These are phyloP conservation scores for Orthosia incerta DNA, from an alignment of 2,888 invertebrate genomes.

Conservation along the genomic window DNA sequence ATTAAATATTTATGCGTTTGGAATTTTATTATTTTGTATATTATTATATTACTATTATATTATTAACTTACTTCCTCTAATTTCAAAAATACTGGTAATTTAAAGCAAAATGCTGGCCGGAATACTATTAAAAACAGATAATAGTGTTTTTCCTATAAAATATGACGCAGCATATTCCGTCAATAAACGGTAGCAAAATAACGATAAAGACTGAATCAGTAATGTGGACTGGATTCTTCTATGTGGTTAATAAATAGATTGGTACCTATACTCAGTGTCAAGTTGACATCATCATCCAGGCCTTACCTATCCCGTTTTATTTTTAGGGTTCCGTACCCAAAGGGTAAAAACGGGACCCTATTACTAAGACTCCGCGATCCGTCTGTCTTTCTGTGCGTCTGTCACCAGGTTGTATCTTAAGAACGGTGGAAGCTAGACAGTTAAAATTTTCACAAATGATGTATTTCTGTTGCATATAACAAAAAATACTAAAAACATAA, in stretches of 20 bases:
- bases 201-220: conserved; percentile 23
- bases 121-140: neutral
- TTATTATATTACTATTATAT: neutral
- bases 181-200: conserved; percentile 6
- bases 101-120: neutral
- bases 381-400: too few species aligned
- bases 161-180: neutral
- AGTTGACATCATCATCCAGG: neutral
- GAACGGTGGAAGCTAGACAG: too few species aligned
- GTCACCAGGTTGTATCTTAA: too few species aligned
- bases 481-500: too few species aligned
- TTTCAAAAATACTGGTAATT: too few species aligned
- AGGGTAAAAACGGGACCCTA: too few species aligned
- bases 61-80: too few species aligned
- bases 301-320: neutral
- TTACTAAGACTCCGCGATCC: too few species aligned
- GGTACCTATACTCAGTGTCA: neutral
- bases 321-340: too few species aligned
- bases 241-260: conserved; percentile 4
- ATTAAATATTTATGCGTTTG: neutral
- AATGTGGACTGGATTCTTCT: neutral
- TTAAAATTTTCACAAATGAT: too few species aligned
- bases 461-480: too few species aligned
- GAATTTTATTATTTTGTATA: neutral
- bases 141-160: conserved; percentile 33